Evolutionary conservation across 2,888 invertebrate genomes (phyloP).

Genomic region (Caenorhabditis becei): DNA sequence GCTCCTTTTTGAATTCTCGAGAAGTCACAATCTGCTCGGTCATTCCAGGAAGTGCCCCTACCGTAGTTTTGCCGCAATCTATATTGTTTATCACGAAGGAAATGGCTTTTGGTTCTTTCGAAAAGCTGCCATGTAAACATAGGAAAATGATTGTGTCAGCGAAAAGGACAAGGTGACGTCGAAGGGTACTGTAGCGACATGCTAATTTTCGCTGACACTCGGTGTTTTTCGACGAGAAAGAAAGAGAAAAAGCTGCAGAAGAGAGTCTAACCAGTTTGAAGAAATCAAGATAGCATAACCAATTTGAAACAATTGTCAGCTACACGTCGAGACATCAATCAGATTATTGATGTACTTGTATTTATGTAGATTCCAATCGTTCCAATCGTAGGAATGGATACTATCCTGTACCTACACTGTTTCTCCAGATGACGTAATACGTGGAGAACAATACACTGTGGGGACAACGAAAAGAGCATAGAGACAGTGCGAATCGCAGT

Average conservation of each 20-base stretch:
- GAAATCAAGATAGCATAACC: conserved; percentile 25
- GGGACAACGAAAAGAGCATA: neutral
- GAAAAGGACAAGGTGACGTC: conserved; percentile 28
- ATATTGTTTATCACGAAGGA: conserved; percentile 41
- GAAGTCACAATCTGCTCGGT: no score
- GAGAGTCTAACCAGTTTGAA: conserved; percentile 40
- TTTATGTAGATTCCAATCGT: no score
- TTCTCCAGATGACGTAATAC: conserved; percentile 31
- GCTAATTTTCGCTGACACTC: conserved; percentile 23
- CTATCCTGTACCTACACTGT: neutral
- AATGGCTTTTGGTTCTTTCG: conserved; percentile 24
- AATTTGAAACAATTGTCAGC: conserved; percentile 39
- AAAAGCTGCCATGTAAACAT: conserved; percentile 16
- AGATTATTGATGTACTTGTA: no score
- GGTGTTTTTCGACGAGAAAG: conserved; percentile 12
- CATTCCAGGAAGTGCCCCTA: no score
- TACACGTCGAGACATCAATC: conserved; percentile 29
- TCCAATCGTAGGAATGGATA: neutral
- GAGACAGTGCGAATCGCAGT: neutral
- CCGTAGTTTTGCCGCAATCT: conserved; percentile 29
- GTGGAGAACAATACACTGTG: no score
- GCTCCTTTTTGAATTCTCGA: no score
- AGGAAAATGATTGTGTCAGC: conserved; percentile 54
- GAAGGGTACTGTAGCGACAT: conserved; percentile 36
- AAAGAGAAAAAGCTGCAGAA: conserved; percentile 24